Conservation (phyloP, 2,888 invertebrate genomes). For the Acleris cristana region DNA sequence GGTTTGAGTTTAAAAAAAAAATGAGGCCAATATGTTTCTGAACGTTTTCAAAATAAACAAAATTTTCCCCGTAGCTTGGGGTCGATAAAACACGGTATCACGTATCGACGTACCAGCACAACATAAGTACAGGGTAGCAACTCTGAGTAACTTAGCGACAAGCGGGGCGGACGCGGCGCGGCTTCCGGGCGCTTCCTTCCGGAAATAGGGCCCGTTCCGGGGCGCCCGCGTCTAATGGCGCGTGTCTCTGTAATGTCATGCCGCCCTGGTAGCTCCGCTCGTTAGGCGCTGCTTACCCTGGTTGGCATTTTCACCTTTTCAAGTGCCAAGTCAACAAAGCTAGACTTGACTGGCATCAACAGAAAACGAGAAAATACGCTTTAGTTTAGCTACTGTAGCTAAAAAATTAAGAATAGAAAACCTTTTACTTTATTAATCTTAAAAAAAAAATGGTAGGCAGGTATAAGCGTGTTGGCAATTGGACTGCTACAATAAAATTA, state of each 20-base stretch:
- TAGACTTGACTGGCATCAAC: no score
- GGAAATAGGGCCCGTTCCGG: slow-evolving; percentile 82
- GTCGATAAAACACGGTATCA: slow-evolving; percentile 43
- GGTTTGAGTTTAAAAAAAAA: not conserved
- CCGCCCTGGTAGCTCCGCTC: slow-evolving; percentile 69
- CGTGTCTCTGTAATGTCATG: slow-evolving; percentile 76
- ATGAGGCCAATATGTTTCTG: not conserved
- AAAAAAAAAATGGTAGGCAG: no score
- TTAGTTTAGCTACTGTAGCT: no score
- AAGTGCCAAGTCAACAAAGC: slow-evolving; percentile 1
- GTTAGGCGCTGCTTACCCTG: slow-evolving; percentile 58
- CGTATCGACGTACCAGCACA: slow-evolving; percentile 57
- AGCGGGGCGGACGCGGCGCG: slow-evolving; percentile 68
- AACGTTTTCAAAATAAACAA: no score
- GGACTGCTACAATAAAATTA: no score
- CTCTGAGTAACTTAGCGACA: slow-evolving; percentile 53
- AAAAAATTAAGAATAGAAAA: no score
- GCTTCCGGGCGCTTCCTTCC: slow-evolving; percentile 78
- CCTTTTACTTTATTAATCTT: no score
- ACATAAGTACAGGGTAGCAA: slow-evolving; percentile 38
- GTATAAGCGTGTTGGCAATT: no score
- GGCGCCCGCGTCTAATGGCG: slow-evolving; percentile 56
- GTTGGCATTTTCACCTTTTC: slow-evolving; percentile 39
- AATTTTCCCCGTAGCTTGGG: no score
- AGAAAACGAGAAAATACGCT: no score